Evolutionary conservation across 2,113 vertebrate genomes (phyloP).

Genomic region (Caranx ignobilis): DNA sequence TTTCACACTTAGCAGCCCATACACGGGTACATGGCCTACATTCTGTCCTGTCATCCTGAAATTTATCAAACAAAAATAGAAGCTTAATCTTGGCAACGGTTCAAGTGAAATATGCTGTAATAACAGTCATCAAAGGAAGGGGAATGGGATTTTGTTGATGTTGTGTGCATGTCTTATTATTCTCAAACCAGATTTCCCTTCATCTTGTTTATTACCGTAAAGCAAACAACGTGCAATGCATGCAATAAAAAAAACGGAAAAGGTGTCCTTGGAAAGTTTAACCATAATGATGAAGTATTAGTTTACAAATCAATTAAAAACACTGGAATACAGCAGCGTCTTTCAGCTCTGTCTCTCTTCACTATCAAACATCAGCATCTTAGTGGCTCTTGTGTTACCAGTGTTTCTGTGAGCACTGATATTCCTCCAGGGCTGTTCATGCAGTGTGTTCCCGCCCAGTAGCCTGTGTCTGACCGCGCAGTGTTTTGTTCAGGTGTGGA

Average conservation of each 20-base stretch:
- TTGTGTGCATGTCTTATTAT: background rate
- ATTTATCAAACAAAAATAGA: background rate
- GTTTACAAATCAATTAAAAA: background rate
- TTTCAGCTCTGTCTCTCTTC: conserved; percentile 10
- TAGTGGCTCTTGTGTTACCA: conserved; percentile 31
- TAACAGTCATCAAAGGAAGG: background rate
- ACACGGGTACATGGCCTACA: background rate
- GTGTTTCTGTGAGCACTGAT: conserved; percentile 36
- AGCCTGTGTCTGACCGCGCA: conserved; percentile 58
- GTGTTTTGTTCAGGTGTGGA: conserved; percentile 64
- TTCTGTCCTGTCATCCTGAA: background rate
- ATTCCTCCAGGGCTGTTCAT: conserved; percentile 44
- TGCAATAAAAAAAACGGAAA: conserved; percentile 1
- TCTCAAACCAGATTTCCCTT: background rate
- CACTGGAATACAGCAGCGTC: background rate
- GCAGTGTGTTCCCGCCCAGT: conserved; percentile 44
- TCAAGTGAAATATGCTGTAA: background rate
- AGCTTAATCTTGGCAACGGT: background rate
- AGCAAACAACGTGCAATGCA: background rate
- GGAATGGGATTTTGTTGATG: background rate
- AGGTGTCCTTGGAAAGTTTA: conserved; percentile 8
- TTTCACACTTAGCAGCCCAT: background rate
- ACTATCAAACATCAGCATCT: conserved; percentile 29
- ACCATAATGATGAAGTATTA: background rate
- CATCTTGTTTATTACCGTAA: background rate